A percentile compares a stretch with the other conserved stretches of the same genome.
Evolutionary conservation across 2,888 invertebrate species (phyloP).

Genomic region (Euspilapteryx auroguttella): DNA sequence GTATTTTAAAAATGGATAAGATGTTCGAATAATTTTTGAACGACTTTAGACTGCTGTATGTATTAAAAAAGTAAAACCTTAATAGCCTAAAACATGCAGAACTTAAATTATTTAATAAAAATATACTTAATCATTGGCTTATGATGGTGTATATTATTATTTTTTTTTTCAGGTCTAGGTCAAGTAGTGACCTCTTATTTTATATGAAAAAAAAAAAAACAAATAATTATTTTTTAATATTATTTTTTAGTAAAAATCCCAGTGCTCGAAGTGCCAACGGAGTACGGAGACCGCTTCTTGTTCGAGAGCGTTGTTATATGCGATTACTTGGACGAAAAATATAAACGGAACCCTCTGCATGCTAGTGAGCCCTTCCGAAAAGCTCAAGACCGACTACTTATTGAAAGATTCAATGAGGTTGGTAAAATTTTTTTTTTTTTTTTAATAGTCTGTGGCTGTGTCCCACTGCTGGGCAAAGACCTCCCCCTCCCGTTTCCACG

Average conservation of each 20-base stretch:
- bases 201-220: background rate
- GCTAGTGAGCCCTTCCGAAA: slow-evolving; percentile 68
- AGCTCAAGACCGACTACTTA: slow-evolving; percentile 72
- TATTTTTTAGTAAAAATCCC: slow-evolving; percentile 70
- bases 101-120: background rate
- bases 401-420: slow-evolving; percentile 71
- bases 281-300: slow-evolving; percentile 62
- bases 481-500: too few relatives aligned
- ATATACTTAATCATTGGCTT: too few relatives aligned
- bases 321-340: slow-evolving; percentile 82
- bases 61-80: too few relatives aligned
- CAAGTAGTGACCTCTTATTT: background rate
- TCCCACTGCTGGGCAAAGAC: too few relatives aligned
- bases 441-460: too few relatives aligned
- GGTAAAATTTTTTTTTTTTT: slow-evolving; percentile 7
- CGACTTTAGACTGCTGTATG: too few relatives aligned
- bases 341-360: slow-evolving; percentile 65
- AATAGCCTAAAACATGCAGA: too few relatives aligned
- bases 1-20: too few relatives aligned
- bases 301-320: slow-evolving; percentile 80
- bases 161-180: background rate
- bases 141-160: too few relatives aligned
- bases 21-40: too few relatives aligned
- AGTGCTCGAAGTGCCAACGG: slow-evolving; percentile 68
- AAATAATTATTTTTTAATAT: background rate